Conservation (phyloP, 1,140 invertebrate genomes). For the Diuraphis noxia region DNA sequence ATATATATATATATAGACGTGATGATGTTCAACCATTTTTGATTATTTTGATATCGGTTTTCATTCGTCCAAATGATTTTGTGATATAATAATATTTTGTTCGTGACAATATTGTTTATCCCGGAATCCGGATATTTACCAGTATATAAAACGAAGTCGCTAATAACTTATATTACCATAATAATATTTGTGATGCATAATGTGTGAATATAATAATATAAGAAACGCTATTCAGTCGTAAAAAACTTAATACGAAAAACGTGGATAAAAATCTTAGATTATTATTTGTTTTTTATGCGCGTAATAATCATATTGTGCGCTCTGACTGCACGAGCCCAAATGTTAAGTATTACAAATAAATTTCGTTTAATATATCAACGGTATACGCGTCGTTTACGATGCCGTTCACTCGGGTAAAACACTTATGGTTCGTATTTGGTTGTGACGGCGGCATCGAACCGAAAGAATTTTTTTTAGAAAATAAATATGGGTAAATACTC, state of each 20-base stretch:
- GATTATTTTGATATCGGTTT: not conserved
- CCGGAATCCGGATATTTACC: not conserved
- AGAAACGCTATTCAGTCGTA: not conserved
- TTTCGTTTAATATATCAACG: not conserved
- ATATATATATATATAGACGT: not conserved
- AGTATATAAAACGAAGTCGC: not conserved
- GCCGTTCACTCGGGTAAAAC: not conserved
- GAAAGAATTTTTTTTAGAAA: not conserved
- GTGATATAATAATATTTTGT: not conserved
- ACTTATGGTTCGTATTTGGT: not conserved
- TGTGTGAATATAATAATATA: not conserved
- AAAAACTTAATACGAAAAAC: constrained; percentile 2
- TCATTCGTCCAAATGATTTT: not conserved
- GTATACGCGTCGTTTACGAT: not conserved
- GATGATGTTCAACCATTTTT: not conserved
- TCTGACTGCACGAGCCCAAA: not conserved
- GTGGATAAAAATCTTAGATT: not conserved
- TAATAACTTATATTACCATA: not conserved
- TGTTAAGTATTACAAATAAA: constrained; percentile 26
- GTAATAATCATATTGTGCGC: not conserved
- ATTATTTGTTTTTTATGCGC: not conserved
- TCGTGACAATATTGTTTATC: not conserved
- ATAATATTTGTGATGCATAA: not conserved
- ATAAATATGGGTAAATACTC: not conserved
- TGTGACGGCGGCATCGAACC: not conserved